These are phyloP conservation scores for Drosophila gunungcola DNA, from an alignment of 1,140 invertebrate species.

Conservation along the genomic window DNA sequence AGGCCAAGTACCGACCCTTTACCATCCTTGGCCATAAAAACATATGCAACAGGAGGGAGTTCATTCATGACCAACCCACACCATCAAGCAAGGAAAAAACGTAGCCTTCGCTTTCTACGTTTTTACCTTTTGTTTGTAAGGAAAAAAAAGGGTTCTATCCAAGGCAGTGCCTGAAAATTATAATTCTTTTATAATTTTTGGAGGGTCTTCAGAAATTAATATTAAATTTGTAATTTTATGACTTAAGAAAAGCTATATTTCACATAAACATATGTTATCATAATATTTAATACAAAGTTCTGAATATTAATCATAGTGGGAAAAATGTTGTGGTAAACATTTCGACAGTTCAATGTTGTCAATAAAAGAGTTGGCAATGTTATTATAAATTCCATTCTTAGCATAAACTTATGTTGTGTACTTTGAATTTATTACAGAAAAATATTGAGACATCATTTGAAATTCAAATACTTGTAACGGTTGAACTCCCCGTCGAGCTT, in stretches of 20 bases:
- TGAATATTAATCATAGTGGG: no score
- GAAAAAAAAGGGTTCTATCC: neutral
- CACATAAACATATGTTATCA: no score
- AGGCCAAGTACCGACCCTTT: conserved; percentile 31
- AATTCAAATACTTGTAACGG: conserved; percentile 51
- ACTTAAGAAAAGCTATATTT: no score
- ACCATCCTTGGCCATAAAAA: conserved; percentile 61
- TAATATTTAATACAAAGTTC: no score
- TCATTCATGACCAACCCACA: conserved; percentile 74
- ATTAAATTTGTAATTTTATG: no score
- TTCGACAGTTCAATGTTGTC: neutral
- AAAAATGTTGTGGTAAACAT: neutral
- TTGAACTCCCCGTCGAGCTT: conserved; percentile 27
- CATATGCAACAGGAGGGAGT: conserved; percentile 82
- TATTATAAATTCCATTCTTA: neutral
- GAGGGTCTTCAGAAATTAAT: neutral
- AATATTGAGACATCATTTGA: neutral
- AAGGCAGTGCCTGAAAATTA: neutral
- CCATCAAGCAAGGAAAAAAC: conserved; percentile 18
- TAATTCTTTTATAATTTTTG: neutral
- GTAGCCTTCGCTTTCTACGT: no score
- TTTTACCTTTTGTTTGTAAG: no score
- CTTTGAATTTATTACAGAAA: neutral
- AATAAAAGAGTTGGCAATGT: neutral
- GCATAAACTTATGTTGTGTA: neutral